Percentiles rank a stretch among this genome's conserved stretches.
These are phyloP conservation scores for Eupithecia exiguata DNA, from an alignment of 2,888 invertebrate genomes.

Conservation along the genomic window DNA sequence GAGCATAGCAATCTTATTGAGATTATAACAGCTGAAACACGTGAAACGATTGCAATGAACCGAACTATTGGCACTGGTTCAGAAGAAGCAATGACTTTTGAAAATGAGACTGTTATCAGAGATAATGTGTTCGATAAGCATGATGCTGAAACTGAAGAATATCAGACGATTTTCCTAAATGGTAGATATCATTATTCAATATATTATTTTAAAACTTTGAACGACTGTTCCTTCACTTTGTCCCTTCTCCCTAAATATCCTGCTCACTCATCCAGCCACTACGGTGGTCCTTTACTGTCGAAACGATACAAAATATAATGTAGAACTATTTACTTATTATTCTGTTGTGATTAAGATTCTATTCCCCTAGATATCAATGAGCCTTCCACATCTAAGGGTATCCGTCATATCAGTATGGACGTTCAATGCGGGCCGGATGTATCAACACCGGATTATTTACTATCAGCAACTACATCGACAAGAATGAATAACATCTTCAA, in stretches of 20 bases:
- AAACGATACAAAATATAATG: too few species aligned
- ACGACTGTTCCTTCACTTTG: too few species aligned
- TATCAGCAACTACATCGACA: conserved; percentile 61
- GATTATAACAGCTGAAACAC: conserved; percentile 61
- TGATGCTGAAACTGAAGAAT: conserved; percentile 53
- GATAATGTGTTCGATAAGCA: conserved; percentile 52
- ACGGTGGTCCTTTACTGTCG: too few species aligned
- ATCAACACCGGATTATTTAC: conserved; percentile 45
- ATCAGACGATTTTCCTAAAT: conserved; percentile 67
- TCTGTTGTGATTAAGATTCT: conserved; percentile 4
- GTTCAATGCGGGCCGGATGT: conserved; percentile 74
- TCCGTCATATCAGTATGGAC: conserved; percentile 69
- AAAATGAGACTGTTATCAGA: conserved; percentile 52
- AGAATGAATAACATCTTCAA: conserved; percentile 55
- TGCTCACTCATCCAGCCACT: too few species aligned
- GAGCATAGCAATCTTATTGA: conserved; percentile 62
- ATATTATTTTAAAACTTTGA: neutral
- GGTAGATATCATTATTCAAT: conserved; percentile 54
- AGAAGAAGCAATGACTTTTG: conserved; percentile 46
- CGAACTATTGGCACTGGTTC: conserved; percentile 64
- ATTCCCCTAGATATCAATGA: conserved; percentile 71
- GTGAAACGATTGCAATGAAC: conserved; percentile 64
- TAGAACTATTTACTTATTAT: too few species aligned
- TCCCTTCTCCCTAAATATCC: too few species aligned
- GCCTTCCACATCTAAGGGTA: conserved; percentile 79